Evolutionary conservation across 2,888 invertebrate species (phyloP).

Genomic region (Anticlea derivata): DNA sequence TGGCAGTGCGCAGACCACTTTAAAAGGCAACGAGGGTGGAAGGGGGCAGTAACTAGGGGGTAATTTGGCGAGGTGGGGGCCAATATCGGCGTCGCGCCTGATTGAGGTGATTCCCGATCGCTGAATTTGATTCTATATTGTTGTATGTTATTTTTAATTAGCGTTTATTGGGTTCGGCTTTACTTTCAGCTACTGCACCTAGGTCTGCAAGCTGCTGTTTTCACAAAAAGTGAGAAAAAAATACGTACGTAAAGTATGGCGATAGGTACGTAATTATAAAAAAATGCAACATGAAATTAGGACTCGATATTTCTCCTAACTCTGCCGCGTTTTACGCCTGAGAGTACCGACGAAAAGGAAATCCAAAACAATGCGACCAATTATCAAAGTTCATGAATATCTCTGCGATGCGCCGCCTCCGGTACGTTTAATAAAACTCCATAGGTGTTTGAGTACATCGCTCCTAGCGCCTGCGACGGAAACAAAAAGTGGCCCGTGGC

Average conservation of each 20-base stretch:
- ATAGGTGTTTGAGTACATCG: constrained; percentile 81
- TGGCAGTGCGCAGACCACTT: constrained; percentile 82
- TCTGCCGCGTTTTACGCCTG: constrained; percentile 3
- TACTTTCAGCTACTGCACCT: neutral
- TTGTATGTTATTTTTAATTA: constrained; percentile 64
- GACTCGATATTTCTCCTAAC: constrained; percentile 1
- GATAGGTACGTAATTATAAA: neutral
- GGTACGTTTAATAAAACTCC: constrained; percentile 76
- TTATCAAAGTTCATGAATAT: constrained; percentile 41
- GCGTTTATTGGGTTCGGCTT: constrained; percentile 43
- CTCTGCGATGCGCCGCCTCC: constrained; percentile 28
- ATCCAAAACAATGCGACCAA: constrained; percentile 38
- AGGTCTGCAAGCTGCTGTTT: too few relatives aligned
- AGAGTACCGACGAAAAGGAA: constrained; percentile 34
- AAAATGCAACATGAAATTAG: constrained; percentile 1
- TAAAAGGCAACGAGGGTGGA: constrained; percentile 78
- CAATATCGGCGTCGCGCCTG: constrained; percentile 80
- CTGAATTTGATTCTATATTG: constrained; percentile 71
- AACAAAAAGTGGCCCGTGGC: constrained; percentile 81
- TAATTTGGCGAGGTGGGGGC: constrained; percentile 81
- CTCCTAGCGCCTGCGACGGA: constrained; percentile 79
- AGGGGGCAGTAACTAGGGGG: constrained; percentile 79
- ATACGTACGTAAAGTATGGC: too few relatives aligned
- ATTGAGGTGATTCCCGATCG: constrained; percentile 79
- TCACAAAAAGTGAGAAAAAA: too few relatives aligned